Evolutionary conservation across 2,113 vertebrate genomes (phyloP).

Genomic region (Nerophis ophidion): DNA sequence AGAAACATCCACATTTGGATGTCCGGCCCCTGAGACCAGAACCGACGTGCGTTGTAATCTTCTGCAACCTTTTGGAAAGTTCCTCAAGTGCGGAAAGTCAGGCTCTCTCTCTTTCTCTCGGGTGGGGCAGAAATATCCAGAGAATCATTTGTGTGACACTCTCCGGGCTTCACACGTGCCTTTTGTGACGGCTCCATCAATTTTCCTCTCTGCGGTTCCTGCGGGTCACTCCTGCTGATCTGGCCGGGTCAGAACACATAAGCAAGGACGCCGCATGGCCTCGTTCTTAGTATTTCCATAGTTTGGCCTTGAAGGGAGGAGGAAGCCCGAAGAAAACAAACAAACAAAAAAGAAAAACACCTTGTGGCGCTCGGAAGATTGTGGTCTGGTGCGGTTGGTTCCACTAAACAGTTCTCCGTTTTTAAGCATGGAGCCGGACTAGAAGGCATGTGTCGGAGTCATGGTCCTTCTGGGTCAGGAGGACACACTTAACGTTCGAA

Average conservation of each 20-base stretch:
- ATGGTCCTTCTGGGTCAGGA: background rate
- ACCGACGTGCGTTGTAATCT: too few relatives aligned
- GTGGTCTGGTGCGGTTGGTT: conserved; percentile 15
- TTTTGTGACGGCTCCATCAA: too few relatives aligned
- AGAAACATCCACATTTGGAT: too few relatives aligned
- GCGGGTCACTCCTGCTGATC: conserved; percentile 45
- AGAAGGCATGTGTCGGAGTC: background rate
- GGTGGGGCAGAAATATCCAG: background rate
- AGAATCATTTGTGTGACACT: background rate
- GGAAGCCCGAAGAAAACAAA: too few relatives aligned
- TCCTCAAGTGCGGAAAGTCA: background rate
- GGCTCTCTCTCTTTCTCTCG: background rate
- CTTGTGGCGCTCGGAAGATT: conserved; percentile 19
- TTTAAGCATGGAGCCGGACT: background rate
- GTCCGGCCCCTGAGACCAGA: too few relatives aligned
- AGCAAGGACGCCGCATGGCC: conserved; percentile 44
- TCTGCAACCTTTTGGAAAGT: too few relatives aligned
- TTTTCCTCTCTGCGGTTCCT: conserved; percentile 39
- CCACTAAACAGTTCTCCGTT: conserved; percentile 12
- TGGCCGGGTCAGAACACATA: conserved; percentile 64
- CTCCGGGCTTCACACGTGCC: background rate
- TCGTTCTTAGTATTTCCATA: conserved; percentile 59
- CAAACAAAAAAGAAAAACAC: conserved; percentile 46
- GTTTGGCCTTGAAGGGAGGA: conserved; percentile 48
- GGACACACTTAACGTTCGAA: too few relatives aligned